phyloP scores from a whole-genome alignment of 2,888 invertebrate genomes.

The Portevinia maculata region DNA sequence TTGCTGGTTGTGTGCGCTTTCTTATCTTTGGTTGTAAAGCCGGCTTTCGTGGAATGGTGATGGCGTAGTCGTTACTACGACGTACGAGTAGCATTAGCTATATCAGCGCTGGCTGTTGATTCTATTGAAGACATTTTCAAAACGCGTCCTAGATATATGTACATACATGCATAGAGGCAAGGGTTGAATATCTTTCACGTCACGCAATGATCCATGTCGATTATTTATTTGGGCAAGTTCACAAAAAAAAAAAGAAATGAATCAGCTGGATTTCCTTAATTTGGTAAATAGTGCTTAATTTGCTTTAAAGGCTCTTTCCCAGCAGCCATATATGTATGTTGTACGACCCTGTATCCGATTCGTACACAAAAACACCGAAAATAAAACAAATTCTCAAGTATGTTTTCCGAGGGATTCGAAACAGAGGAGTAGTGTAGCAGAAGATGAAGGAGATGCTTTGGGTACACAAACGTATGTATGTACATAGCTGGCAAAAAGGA shows the following conservation, averaged over 20 bases:
- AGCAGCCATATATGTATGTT: conserved; percentile 17
- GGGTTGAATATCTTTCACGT: conserved; percentile 40
- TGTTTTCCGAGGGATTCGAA: neutral
- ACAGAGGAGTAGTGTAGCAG: neutral
- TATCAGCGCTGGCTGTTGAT: conserved; percentile 54
- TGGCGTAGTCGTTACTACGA: conserved; percentile 23
- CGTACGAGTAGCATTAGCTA: conserved; percentile 47
- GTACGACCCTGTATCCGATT: neutral
- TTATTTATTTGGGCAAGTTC: conserved; percentile 25
- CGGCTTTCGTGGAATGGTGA: conserved; percentile 39
- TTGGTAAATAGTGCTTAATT: conserved; percentile 13
- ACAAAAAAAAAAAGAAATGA: neutral
- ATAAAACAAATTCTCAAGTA: conserved; percentile 53
- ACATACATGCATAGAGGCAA: conserved; percentile 11
- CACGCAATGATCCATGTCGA: conserved; percentile 31
- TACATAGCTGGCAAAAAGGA: conserved; percentile 57
- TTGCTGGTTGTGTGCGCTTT: conserved; percentile 52
- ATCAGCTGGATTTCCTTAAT: conserved; percentile 18
- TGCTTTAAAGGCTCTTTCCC: conserved; percentile 30
- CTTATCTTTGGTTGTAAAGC: conserved; percentile 59
- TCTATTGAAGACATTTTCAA: conserved; percentile 41
- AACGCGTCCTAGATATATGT: conserved; percentile 6
- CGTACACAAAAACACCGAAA: conserved; percentile 18
- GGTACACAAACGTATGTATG: conserved; percentile 1
- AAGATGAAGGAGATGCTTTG: neutral